A percentile compares a stretch with the other conserved stretches of the same genome.
Conservation (phyloP, 2,113 vertebrate genomes). For the Scartelaos histophorus region DNA sequence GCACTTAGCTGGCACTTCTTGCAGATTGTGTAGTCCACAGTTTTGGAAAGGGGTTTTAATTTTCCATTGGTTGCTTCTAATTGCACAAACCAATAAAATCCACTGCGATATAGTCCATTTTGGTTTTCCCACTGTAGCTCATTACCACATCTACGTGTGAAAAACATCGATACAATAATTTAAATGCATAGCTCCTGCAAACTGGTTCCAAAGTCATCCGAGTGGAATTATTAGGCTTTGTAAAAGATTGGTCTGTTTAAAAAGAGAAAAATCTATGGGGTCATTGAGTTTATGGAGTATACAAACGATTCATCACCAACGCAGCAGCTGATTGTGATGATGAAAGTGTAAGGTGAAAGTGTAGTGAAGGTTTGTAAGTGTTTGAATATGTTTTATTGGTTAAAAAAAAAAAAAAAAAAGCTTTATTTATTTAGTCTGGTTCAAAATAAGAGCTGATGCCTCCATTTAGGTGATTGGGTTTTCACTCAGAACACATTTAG, state of each 20-base stretch:
- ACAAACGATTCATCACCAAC: neutral
- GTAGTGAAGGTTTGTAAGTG: neutral
- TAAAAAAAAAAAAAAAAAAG: too few species aligned
- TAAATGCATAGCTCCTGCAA: neutral
- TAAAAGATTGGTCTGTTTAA: slow-evolving; percentile 1
- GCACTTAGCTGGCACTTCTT: neutral
- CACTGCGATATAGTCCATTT: slow-evolving; percentile 4
- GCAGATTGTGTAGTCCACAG: neutral
- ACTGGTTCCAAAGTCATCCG: slow-evolving; percentile 1
- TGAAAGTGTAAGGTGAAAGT: neutral
- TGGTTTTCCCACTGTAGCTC: slow-evolving; percentile 2
- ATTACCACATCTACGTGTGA: slow-evolving; percentile 9
- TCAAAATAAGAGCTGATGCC: too few species aligned
- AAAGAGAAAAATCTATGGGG: neutral
- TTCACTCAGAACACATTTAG: too few species aligned
- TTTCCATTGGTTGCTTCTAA: neutral
- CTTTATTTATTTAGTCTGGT: too few species aligned
- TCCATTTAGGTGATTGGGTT: too few species aligned
- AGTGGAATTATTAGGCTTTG: slow-evolving; percentile 7
- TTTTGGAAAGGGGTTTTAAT: slow-evolving; percentile 3
- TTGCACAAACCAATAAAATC: slow-evolving; percentile 24
- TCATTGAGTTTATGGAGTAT: neutral
- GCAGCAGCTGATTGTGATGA: neutral
- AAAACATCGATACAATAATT: slow-evolving; percentile 3
- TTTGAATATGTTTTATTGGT: too few species aligned